Evolutionary conservation across 2,113 vertebrate species (phyloP).

Genomic region (Aleadryas rufinucha): DNA sequence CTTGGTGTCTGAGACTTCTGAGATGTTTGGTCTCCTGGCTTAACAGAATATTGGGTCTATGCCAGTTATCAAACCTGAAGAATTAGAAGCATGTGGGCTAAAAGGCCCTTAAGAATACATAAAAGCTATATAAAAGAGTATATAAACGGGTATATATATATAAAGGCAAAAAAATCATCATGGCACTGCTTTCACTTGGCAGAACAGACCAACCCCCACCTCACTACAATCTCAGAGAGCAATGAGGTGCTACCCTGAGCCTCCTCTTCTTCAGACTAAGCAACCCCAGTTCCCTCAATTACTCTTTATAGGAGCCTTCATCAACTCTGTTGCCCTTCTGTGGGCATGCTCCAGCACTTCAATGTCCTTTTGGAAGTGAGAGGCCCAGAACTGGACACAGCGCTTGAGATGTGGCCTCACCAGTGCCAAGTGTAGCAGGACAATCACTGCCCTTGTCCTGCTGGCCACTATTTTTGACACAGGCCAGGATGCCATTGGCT

Average conservation of each 20-base stretch:
- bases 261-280: not conserved
- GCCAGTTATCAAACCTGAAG: too few species aligned
- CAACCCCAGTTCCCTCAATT: not conserved
- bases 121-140: too few species aligned
- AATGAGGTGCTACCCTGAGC: not conserved
- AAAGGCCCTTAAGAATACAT: too few species aligned
- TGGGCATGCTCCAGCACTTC: not conserved
- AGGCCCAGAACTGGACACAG: not conserved
- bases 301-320: not conserved
- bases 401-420: not conserved
- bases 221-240: not conserved
- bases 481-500: not conserved
- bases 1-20: too few species aligned
- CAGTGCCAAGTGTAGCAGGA: not conserved
- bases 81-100: too few species aligned
- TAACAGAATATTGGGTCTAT: too few species aligned
- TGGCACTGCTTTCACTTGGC: not conserved
- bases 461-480: not conserved
- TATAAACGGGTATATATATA: too few species aligned
- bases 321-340: too few species aligned
- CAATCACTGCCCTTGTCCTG: not conserved
- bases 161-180: too few species aligned
- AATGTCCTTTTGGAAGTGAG: not conserved
- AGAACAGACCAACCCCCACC: not conserved
- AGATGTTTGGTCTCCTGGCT: too few species aligned